Base-by-base conservation (phyloP, 2,888 invertebrate species). In the Drosophila macrospina region DNA sequence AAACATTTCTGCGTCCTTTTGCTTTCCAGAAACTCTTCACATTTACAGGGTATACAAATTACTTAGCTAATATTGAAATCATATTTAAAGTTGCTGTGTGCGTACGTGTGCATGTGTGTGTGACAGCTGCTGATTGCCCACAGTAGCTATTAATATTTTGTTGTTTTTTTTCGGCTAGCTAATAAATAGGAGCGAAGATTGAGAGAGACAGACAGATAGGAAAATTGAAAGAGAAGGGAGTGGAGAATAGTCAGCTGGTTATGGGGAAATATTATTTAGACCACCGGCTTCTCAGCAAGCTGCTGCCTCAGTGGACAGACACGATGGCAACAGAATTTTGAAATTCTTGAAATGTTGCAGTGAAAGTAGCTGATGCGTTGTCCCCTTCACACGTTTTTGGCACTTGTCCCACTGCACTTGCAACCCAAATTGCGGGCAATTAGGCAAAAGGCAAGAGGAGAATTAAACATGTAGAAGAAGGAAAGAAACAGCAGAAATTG, bases 331-430 rank as follows among this genome's bases (percentile, higher is more conserved):
- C 0, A 50, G 20, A 37, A 32, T 13, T 16, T 28, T 15, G 5
- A 45, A n/a, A 41, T 36, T 52, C 11, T 52, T 15, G 55, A 44
- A 74, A 39, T 50, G 45, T 39, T 60, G 62, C 77, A 88, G 88
- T 88, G 84, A 84, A 84, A 84, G 83, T 88, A 67, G 57, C 41
- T 62, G 32, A 72, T 45, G 50, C 65, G 42, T 54, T 61, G 30
- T 69, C 65, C 65, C 61, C 74, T 72, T 71, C 69, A 45, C 78
- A 77, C 65, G 48, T 67, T 74, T 69, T 85, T 89, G 90, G 90
- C 89, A 90, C 81, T 90, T 82, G 78, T 89, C 87, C 84, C 78
- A 66, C 51, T 80, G 77, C 70, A 83, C 66, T 71, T 72, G 47
- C 6, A 71, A 42, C 66, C 59, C 36, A 67, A 69, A 68, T 70